Percentiles rank a stretch among this genome's conserved stretches.
Evolutionary conservation across 2,113 vertebrate genomes (phyloP).

Genomic region (Eulacestoma nigropectus): DNA sequence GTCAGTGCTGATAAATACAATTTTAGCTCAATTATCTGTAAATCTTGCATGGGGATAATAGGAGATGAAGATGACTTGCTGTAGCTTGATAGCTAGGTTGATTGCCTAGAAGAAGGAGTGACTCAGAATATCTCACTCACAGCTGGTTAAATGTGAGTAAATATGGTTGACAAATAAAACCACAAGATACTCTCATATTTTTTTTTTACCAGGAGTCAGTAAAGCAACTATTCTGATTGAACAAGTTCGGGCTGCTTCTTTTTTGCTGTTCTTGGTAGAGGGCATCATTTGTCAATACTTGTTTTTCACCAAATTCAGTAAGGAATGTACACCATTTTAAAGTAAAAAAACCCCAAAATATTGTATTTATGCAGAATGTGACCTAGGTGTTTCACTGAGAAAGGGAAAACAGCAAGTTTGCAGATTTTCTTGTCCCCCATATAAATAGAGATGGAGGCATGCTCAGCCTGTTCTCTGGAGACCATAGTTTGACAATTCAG

Average conservation of each 20-base stretch:
- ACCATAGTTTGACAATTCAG: not conserved
- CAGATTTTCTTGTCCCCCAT: not conserved
- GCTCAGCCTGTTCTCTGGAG: not conserved
- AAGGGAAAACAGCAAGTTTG: not conserved
- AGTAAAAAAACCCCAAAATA: not conserved
- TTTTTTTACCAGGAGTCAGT: not conserved
- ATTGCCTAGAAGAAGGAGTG: not conserved
- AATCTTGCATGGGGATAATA: not conserved
- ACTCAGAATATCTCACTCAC: not conserved
- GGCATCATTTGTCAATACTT: not conserved
- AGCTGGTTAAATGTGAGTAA: not conserved
- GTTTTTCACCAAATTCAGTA: not conserved
- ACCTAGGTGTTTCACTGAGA: not conserved
- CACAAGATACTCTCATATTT: fast-evolving
- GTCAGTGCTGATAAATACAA: not conserved
- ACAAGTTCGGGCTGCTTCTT: not conserved
- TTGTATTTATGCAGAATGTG: not conserved
- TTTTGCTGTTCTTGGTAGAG: not conserved
- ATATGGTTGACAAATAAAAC: not conserved
- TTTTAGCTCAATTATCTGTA: not conserved
- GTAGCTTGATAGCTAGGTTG: not conserved
- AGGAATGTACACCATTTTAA: not conserved
- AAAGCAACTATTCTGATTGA: not conserved
- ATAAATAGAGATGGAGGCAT: not conserved
- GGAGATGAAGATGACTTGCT: not conserved